phyloP scores from a whole-genome alignment of 2,113 vertebrate species.

The Monarcha castaneiventris region DNA sequence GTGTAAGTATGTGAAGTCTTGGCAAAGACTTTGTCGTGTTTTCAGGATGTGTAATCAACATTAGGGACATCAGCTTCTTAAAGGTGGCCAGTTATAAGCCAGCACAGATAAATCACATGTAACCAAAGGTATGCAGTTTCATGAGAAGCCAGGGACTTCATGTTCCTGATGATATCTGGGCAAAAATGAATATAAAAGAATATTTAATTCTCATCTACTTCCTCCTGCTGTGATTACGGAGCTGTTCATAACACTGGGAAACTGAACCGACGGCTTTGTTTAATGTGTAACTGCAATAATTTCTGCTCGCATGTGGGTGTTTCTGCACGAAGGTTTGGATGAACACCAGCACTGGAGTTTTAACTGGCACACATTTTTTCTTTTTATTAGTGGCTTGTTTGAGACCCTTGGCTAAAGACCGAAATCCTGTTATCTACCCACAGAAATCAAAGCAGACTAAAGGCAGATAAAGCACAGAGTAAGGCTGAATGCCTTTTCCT shows the following conservation, averaged over 20 bases:
- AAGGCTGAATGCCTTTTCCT: not conserved
- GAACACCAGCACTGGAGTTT: not conserved
- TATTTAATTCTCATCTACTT: not conserved
- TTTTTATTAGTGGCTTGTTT: not conserved
- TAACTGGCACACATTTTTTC: not conserved
- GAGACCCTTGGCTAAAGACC: not conserved
- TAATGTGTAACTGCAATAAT: constrained; percentile 37
- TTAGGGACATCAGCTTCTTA: not conserved
- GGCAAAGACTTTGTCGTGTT: not conserved
- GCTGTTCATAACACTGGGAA: not conserved
- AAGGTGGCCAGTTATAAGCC: not conserved
- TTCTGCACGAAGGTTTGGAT: not conserved
- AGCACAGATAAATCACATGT: not conserved
- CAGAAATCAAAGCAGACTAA: not conserved
- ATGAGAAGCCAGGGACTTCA: not conserved
- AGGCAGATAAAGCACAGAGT: not conserved
- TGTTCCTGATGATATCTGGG: not conserved
- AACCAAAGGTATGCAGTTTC: not conserved
- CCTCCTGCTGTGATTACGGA: not conserved
- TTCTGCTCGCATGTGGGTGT: not conserved
- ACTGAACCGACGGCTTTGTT: not conserved
- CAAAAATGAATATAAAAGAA: not conserved
- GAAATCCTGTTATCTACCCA: not conserved
- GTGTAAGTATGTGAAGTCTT: not conserved
- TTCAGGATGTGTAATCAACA: not conserved